Base-by-base conservation (phyloP, 2,797 vertebrate species). In the Parotocinclus haroldoi region DNA sequence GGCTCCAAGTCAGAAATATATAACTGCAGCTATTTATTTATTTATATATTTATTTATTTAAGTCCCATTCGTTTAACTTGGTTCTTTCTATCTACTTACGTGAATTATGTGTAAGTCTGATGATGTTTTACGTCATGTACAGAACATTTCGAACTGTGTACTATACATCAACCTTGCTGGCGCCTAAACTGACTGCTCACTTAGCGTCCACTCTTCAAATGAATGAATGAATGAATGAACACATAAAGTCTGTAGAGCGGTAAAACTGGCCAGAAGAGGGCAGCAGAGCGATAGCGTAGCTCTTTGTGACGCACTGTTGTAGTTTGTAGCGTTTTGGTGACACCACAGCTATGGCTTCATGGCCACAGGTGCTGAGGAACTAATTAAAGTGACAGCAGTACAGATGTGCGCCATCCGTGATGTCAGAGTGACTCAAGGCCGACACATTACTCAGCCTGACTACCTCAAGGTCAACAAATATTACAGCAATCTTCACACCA, bases 241-340 rank as follows among this genome's bases (percentile, higher is more conserved):
- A 42, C 1, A 42, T 42, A 42, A 42, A 42, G 40, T 8, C 40
- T 11, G 10, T 9, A 3, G 3, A 7, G 27, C 27, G 9, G 72
- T 54, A 54, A 44, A 62, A 37, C 37, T 50, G 49, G 14, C 71
- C 87, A 84, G 38, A 72, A 86, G 86, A 79, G 81, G 82, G 83
- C 80, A 83, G 79, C 40, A 73, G 56, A 63, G 63, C 18, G 2
- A 63, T 9, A 18, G 7, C 16, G 1, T 19, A 19, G 12, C 42
- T 37, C n/a, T 37, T n/a, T n/a, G n/a, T n/a, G 12, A 52, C 17
- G 2, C 5, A 18, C 1, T 3, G 27, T n/a, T n/a, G 10, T 4
- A 17, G 40, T 39, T 63, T 5, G 5, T n/a, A 7, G 14, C 45
- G 58, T 17, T 69, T 44, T 40, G 19, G 10, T 10, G 40, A 12